These are phyloP conservation scores for Nemotelus pantherinus DNA, from an alignment of 2,888 invertebrate species.

Conservation along the genomic window DNA sequence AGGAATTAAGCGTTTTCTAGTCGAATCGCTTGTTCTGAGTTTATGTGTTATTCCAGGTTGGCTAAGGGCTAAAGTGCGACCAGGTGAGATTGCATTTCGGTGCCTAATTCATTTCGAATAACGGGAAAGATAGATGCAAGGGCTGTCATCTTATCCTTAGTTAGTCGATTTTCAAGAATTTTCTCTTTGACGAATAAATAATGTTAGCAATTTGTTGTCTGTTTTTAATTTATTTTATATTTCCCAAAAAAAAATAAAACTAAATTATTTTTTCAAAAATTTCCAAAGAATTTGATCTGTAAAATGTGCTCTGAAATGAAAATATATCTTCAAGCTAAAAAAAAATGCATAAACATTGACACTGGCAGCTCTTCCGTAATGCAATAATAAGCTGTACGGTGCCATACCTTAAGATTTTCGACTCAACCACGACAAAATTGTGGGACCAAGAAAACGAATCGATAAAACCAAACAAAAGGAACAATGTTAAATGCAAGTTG, in stretches of 20 bases:
- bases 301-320: too few species aligned
- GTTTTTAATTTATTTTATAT: too few species aligned
- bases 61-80: slow-evolving; percentile 33
- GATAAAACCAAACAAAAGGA: slow-evolving; percentile 40
- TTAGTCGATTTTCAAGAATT: too few species aligned
- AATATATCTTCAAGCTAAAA: too few species aligned
- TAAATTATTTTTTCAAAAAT: too few species aligned
- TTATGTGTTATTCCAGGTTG: slow-evolving; percentile 36
- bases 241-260: too few species aligned
- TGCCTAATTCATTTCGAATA: slow-evolving; percentile 37
- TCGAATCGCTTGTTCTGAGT: neutral
- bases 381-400: neutral
- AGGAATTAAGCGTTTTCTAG: slow-evolving; percentile 33
- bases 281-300: too few species aligned
- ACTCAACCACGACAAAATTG: slow-evolving; percentile 12
- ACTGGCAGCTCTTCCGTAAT: too few species aligned
- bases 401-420: slow-evolving; percentile 1
- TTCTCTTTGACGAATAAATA: too few species aligned
- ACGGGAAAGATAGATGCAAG: slow-evolving; percentile 1
- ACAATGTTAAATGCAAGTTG: slow-evolving; percentile 43
- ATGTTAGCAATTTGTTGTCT: too few species aligned
- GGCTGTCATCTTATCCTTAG: neutral
- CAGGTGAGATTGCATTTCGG: slow-evolving; percentile 40
- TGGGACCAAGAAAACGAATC: slow-evolving; percentile 21
- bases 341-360: too few species aligned